Conservation (phyloP, 2,888 invertebrate genomes). For the Subacronicta megacephala region DNA sequence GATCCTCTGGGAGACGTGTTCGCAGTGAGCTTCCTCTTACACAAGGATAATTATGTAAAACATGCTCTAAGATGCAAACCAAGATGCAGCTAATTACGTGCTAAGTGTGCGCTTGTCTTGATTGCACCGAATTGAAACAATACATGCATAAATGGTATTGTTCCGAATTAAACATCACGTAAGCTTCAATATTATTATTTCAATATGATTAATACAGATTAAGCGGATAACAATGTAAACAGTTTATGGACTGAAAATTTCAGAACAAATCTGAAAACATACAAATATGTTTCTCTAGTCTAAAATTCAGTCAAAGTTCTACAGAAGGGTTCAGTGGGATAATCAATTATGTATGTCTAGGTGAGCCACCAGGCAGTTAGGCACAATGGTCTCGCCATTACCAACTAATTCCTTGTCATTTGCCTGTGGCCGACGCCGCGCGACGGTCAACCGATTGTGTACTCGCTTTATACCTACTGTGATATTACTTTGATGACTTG, state of each 20-base stretch:
- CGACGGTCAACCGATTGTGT: slow-evolving; percentile 78
- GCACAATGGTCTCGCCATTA: slow-evolving; percentile 88
- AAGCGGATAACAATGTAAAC: too few relatives aligned
- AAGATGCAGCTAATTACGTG: slow-evolving; percentile 8
- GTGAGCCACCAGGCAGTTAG: slow-evolving; percentile 85
- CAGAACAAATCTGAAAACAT: too few relatives aligned
- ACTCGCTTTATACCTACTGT: slow-evolving; percentile 38
- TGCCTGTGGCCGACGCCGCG: slow-evolving; percentile 81
- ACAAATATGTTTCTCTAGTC: slow-evolving; percentile 5
- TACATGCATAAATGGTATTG: background rate
- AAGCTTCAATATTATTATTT: too few relatives aligned
- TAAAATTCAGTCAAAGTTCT: slow-evolving; percentile 50
- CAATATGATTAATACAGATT: too few relatives aligned
- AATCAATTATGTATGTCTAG: slow-evolving; percentile 85
- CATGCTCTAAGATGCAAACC: slow-evolving; percentile 1
- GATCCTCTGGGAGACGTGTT: slow-evolving; percentile 23
- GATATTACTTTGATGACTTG: slow-evolving; percentile 49
- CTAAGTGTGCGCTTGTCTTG: background rate
- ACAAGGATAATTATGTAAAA: slow-evolving; percentile 28
- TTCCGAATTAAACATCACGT: too few relatives aligned
- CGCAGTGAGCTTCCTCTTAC: slow-evolving; percentile 33
- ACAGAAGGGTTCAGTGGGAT: slow-evolving; percentile 73
- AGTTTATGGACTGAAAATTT: too few relatives aligned
- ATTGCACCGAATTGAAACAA: slow-evolving; percentile 1
- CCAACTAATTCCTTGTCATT: slow-evolving; percentile 88